phyloP scores from a whole-genome alignment of 2,113 vertebrate species.

The Andinoacara biseriatus region DNA sequence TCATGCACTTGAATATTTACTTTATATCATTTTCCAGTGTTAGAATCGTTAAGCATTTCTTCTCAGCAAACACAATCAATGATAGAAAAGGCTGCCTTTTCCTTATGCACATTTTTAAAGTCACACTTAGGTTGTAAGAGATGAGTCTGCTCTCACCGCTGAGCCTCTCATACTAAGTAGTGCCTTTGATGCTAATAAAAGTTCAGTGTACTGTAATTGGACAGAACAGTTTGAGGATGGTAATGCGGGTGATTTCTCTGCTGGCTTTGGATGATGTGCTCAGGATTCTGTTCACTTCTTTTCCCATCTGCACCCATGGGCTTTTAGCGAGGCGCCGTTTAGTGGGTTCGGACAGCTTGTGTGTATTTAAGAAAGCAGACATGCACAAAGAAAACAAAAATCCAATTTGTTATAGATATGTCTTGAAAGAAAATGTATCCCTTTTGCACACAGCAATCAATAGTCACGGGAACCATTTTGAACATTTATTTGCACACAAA shows the following conservation, averaged over 20 bases:
- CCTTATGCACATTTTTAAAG: conserved; percentile 14
- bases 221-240: conserved; percentile 36
- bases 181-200: conserved; percentile 41
- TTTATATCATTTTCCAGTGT: not conserved
- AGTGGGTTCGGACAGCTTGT: not conserved
- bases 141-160: conserved; percentile 8
- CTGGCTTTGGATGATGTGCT: conserved; percentile 24
- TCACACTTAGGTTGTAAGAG: conserved; percentile 27
- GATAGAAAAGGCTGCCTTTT: conserved; percentile 9
- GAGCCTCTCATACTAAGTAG: conserved; percentile 37
- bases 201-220: conserved; percentile 50
- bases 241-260: conserved; percentile 47
- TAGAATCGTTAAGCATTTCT: not conserved
- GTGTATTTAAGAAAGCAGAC: conserved; percentile 5
- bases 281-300: conserved; percentile 31
- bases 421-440: not conserved
- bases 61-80: not conserved
- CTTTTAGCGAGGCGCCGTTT: not conserved
- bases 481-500: not conserved
- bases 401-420: not conserved
- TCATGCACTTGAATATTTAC: not conserved
- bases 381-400: not conserved
- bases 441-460: not conserved
- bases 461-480: not conserved
- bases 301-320: not conserved